A percentile compares a stretch with the other conserved stretches of the same genome.
Conservation (phyloP, 2,797 vertebrate species). For the Enteromius trimaculatus region DNA sequence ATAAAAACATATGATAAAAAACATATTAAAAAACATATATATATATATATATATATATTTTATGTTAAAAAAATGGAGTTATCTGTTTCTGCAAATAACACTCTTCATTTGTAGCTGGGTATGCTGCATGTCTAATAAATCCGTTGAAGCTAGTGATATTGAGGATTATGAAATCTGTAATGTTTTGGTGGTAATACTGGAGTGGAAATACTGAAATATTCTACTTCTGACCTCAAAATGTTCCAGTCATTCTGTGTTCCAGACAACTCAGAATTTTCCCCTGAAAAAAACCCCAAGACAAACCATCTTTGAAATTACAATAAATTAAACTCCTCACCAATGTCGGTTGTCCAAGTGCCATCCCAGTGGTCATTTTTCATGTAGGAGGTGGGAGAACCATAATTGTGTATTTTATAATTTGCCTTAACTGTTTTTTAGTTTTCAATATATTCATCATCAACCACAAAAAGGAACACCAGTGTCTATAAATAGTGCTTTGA, state of each 20-base stretch:
- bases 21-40: too few relatives aligned
- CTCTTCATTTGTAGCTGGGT: neutral
- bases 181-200: neutral
- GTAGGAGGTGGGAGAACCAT: neutral
- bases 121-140: neutral
- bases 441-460: neutral
- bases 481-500: conserved; percentile 8
- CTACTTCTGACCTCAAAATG: neutral
- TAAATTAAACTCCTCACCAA: neutral
- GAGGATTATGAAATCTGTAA: neutral
- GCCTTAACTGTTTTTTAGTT: neutral
- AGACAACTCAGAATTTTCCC: neutral
- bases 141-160: neutral
- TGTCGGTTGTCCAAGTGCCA: neutral
- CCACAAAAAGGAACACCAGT: neutral
- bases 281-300: neutral
- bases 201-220: neutral
- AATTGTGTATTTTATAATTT: neutral
- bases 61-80: too few relatives aligned
- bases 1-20: too few relatives aligned
- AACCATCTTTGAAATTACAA: conserved; percentile 1
- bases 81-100: too few relatives aligned
- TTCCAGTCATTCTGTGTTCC: neutral
- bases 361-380: neutral
- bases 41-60: too few relatives aligned